phyloP scores from a whole-genome alignment of 2,888 invertebrate genomes.

The Amblyteles armatorius region DNA sequence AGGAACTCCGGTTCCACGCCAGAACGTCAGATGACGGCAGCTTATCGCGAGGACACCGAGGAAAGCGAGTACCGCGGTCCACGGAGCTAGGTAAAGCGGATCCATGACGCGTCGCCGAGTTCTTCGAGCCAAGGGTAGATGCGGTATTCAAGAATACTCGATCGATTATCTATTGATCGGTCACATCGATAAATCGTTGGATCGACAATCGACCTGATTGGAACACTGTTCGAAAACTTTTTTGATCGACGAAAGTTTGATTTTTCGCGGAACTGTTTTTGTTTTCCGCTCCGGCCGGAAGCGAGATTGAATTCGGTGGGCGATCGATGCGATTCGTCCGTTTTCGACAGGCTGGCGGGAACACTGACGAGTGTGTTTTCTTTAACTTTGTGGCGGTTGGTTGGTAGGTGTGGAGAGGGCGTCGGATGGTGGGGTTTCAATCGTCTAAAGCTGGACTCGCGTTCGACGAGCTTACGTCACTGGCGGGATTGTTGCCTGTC shows the following conservation, averaged over 20 bases:
- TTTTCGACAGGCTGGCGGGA: no score
- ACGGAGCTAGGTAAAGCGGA: slow-evolving; percentile 24
- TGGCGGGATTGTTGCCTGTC: not conserved
- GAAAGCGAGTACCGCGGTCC: slow-evolving; percentile 44
- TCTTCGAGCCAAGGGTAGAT: not conserved
- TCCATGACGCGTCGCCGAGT: not conserved
- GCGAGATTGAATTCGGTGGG: no score
- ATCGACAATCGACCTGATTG: no score
- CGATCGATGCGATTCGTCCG: no score
- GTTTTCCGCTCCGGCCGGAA: no score
- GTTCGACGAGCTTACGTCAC: not conserved
- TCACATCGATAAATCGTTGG: not conserved
- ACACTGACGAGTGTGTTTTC: not conserved
- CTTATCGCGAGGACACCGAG: slow-evolving; percentile 26
- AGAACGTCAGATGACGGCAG: slow-evolving; percentile 66
- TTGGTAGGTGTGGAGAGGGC: not conserved
- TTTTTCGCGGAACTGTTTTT: no score
- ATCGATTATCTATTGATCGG: not conserved
- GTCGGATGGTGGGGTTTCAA: not conserved
- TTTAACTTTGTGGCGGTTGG: not conserved
- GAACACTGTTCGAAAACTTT: not conserved
- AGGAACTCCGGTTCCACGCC: slow-evolving; percentile 71
- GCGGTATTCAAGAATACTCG: no score
- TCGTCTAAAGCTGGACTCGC: not conserved
- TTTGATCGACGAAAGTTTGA: not conserved